Base-by-base conservation (phyloP, 1,140 invertebrate genomes). In the Drosophila funebris region DNA sequence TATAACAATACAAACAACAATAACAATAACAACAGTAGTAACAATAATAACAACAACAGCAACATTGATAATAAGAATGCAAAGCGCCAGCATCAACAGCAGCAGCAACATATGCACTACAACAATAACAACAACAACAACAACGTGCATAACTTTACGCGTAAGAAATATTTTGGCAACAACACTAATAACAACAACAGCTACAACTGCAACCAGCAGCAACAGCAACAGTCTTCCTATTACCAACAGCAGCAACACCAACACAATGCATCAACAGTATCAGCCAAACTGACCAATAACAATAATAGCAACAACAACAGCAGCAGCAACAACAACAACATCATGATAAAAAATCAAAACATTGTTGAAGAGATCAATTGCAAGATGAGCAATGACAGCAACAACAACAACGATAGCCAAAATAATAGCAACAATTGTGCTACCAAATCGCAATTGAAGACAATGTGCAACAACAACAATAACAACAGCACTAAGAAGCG, bases 291-390 rank as follows among this genome's bases (percentile, higher is more conserved):
- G n/a, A 9, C 7, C 56, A 76, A 39, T 48, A 53, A 29, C 41
- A 64, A 33, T 48, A 64, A 33, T 48, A 57, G 29, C 54, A 70
- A 24, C 61, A 69, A 22, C 62, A 57, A 22, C 54, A 70, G 20
- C 61, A 69, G 24, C 62, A 71, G 20, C 31, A 66, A 22, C 33
- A 87, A 88, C 46, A 90, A 90, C 22, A 89, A 76, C 63, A 27
- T 57, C 24, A 4, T 73, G 14, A 77, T 68, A 20, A 85, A 85
- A 36, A 85, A 85, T 69, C 76, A 85, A 68, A 85, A 85, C 31
- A 58, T 77, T n/a, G 36, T 50, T 5, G 60, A 73, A 1, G 62
- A 64, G 13, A 43, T 46, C 2, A 67, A 70, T 46, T 36, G 62
- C 64, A 81, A 78, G 24, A n/a, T 44, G 3, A 75, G 29, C 46